phyloP scores from a whole-genome alignment of 2,113 vertebrate genomes.

The Tachysurus fulvidraco region DNA sequence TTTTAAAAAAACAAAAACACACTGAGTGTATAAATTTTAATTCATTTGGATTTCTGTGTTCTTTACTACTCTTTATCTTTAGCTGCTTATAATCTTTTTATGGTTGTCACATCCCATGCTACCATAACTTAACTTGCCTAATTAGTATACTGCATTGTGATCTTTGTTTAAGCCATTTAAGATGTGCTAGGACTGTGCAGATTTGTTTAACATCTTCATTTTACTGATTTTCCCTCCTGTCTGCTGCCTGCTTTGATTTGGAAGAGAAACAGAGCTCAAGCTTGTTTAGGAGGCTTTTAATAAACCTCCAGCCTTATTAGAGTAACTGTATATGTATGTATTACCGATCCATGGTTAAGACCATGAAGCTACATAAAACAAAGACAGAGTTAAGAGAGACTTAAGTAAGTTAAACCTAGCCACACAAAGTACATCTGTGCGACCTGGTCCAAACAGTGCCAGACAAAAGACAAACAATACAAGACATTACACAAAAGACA shows the following conservation, averaged over 20 bases:
- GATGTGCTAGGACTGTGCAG: not conserved
- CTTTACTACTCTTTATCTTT: not conserved
- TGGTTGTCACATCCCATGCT: not conserved
- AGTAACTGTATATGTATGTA: not conserved
- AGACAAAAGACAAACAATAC: too few relatives aligned
- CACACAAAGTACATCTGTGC: too few relatives aligned
- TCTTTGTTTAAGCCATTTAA: not conserved
- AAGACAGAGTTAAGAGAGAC: too few relatives aligned
- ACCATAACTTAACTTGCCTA: not conserved
- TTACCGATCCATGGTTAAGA: not conserved
- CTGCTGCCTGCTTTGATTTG: not conserved
- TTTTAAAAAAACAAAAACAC: not conserved
- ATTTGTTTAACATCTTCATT: not conserved
- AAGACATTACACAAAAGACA: too few relatives aligned
- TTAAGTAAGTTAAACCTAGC: too few relatives aligned
- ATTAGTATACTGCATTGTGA: not conserved
- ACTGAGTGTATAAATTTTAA: not conserved
- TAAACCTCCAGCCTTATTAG: not conserved
- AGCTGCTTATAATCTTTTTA: not conserved
- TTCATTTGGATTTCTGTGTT: slow-evolving; percentile 23
- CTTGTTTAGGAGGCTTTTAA: not conserved
- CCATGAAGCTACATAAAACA: too few relatives aligned
- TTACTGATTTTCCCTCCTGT: not conserved
- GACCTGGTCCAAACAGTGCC: too few relatives aligned
- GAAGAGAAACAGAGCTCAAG: not conserved